Percentiles rank a stretch among this genome's conserved stretches.
phyloP scores from a whole-genome alignment of 2,888 invertebrate genomes.

The Ochropleura leucogaster region DNA sequence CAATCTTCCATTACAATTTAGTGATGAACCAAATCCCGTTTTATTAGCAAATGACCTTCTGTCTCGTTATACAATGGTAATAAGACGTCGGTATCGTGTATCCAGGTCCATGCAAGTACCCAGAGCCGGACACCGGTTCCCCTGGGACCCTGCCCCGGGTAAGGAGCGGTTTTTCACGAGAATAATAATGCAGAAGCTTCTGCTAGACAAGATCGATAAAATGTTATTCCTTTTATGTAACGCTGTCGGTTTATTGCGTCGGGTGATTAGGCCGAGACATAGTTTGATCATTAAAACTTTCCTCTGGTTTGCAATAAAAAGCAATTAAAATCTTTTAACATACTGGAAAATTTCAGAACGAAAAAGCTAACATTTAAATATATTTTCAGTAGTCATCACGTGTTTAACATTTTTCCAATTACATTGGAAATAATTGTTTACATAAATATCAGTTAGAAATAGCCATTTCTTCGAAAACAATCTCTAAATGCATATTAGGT shows the following conservation, averaged over 20 bases:
- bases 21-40: background rate
- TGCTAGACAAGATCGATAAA: conserved; percentile 70
- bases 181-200: conserved; percentile 79
- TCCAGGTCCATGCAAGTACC: conserved; percentile 71
- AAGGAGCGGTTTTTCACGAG: conserved; percentile 76
- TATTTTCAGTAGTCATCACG: background rate
- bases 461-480: background rate
- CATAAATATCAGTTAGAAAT: background rate
- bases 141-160: conserved; percentile 71
- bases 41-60: conserved; percentile 36
- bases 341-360: background rate
- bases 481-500: background rate
- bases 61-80: conserved; percentile 38
- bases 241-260: conserved; percentile 1
- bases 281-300: background rate
- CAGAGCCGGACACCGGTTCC: conserved; percentile 72
- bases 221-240: conserved; percentile 55
- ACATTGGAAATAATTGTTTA: background rate
- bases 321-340: background rate
- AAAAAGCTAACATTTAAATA: background rate
- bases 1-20: background rate
- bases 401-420: too few relatives aligned
- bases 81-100: conserved; percentile 72
- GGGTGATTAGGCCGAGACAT: background rate
- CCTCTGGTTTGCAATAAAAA: background rate